Percentiles rank a stretch among this genome's conserved stretches.
Conservation (phyloP, 2,888 invertebrate species). For the Melitaea athalia region DNA sequence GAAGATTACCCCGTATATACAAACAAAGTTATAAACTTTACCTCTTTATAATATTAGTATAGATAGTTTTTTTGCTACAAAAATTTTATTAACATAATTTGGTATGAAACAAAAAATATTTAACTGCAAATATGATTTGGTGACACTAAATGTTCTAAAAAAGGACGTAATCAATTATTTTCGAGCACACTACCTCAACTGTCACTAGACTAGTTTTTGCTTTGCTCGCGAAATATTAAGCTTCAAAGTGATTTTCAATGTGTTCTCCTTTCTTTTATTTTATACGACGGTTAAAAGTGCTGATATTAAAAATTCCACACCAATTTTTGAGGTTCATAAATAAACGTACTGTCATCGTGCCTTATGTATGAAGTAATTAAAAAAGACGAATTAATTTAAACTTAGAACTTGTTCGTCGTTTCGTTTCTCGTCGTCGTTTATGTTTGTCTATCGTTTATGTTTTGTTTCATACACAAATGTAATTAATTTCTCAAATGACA, state of each 20-base stretch:
- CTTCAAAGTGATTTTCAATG: slow-evolving; percentile 2
- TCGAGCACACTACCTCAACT: not conserved
- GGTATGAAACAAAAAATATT: not conserved
- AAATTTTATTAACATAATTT: too few relatives aligned
- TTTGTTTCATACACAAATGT: too few relatives aligned
- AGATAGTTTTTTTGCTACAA: too few relatives aligned
- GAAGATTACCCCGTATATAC: too few relatives aligned
- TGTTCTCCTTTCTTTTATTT: not conserved
- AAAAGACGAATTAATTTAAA: not conserved
- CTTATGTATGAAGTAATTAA: not conserved
- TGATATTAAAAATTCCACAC: slow-evolving; percentile 5
- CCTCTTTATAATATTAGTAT: too few relatives aligned
- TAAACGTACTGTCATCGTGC: not conserved
- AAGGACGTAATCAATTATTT: not conserved
- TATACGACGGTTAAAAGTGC: not conserved
- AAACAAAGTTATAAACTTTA: too few relatives aligned
- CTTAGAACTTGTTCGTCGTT: too few relatives aligned
- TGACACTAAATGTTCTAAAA: not conserved
- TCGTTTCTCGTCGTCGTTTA: too few relatives aligned
- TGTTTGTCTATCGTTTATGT: too few relatives aligned
- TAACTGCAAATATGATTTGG: not conserved
- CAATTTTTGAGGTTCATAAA: not conserved
- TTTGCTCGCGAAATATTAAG: not conserved
- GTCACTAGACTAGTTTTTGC: slow-evolving; percentile 1
- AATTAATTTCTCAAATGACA: too few relatives aligned